phyloP scores from a whole-genome alignment of 2,888 invertebrate genomes.

The Pyrrhosoma nymphula region DNA sequence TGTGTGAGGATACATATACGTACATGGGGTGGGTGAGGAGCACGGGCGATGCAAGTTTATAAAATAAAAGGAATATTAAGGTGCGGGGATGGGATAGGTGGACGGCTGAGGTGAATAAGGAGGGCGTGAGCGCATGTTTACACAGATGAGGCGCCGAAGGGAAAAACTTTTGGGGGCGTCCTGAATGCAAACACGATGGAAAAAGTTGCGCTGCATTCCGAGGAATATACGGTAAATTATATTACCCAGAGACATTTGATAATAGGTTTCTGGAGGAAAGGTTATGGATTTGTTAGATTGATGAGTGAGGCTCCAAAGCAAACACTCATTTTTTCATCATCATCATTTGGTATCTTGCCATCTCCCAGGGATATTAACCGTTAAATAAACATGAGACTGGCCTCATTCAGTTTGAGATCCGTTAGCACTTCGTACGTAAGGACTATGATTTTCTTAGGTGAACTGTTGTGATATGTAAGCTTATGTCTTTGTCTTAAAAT shows the following conservation, averaged over 20 bases:
- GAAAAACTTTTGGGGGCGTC: background rate
- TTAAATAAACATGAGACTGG: background rate
- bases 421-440: no score
- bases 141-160: conserved; percentile 29
- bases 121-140: conserved; percentile 37
- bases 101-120: background rate
- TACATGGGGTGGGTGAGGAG: background rate
- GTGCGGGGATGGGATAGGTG: conserved; percentile 20
- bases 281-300: background rate
- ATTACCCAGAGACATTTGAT: background rate
- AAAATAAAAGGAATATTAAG: conserved; percentile 56
- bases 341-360: background rate
- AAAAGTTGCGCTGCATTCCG: background rate
- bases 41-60: conserved; percentile 39
- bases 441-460: no score
- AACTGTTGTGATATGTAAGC: no score
- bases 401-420: background rate
- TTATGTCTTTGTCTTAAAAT: no score
- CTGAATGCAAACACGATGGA: background rate
- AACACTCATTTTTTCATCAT: background rate
- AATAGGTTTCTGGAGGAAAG: background rate
- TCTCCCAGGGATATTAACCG: background rate
- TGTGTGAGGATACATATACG: background rate
- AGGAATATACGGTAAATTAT: background rate
- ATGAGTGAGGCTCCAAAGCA: background rate